Evolutionary conservation across 2,797 vertebrate species (phyloP).

Genomic region (Esox lucius): DNA sequence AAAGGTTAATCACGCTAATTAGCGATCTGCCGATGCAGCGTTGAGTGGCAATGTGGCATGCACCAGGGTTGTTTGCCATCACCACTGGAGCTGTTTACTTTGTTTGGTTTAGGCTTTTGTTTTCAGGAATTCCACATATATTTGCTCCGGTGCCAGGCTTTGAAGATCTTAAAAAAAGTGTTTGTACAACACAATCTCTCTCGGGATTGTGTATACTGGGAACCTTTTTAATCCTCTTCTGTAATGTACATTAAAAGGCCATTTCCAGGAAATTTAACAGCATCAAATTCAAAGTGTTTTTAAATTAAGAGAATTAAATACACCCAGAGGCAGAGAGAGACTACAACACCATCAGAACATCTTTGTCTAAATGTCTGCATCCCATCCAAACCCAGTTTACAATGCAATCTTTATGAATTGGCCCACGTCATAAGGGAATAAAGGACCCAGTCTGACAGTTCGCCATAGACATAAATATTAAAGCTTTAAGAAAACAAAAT

Average conservation of each 20-base stretch:
- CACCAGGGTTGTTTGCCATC: background rate
- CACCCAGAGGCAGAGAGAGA: constrained; percentile 22
- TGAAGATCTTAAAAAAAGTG: constrained; percentile 54
- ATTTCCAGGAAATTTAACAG: constrained; percentile 43
- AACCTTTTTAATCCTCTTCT: constrained; percentile 34
- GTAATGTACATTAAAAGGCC: constrained; percentile 47
- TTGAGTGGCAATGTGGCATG: constrained; percentile 40
- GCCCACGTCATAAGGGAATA: background rate
- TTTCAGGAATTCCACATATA: constrained; percentile 15
- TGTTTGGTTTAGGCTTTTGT: constrained; percentile 45
- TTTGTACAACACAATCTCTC: constrained; percentile 48
- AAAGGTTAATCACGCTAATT: constrained; percentile 73
- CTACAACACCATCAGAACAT: background rate
- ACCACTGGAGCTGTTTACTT: constrained; percentile 51
- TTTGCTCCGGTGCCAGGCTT: constrained; percentile 46
- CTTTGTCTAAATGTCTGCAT: background rate
- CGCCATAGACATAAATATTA: background rate
- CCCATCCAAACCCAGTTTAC: background rate
- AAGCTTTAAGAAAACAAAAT: background rate
- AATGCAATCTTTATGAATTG: background rate
- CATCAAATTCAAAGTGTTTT: constrained; percentile 36
- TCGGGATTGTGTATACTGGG: constrained; percentile 34
- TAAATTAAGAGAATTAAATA: constrained; percentile 32
- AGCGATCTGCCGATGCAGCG: constrained; percentile 22
- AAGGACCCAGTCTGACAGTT: background rate